Base-by-base conservation (phyloP, 2,797 vertebrate species). In the Tragopan temminckii region DNA sequence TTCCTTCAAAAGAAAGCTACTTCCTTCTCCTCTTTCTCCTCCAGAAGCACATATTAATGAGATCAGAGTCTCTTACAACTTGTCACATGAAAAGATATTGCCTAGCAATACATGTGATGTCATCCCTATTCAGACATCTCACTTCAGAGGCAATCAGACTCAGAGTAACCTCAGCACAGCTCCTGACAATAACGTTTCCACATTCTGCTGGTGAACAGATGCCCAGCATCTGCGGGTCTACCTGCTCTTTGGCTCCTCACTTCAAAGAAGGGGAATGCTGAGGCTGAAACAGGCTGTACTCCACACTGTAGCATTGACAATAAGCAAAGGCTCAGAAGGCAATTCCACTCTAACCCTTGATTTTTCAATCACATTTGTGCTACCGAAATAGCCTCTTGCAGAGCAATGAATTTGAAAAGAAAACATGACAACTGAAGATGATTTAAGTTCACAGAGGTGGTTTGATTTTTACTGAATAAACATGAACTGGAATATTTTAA, bases 381-480 rank as follows among this genome's bases (percentile, higher is more conserved):
- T 52, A 19, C 31, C 67, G 50, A 61, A 88, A 64, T 5, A 45
- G 15, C 13, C 24, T 55, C 7, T n/a, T 46, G 13, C n/a, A 16
- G 89, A 89, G 85, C 35, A 79, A 69, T 11, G 50, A 66, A 84
- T 79, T 66, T 79, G 13, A 20, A 80, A 88, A 50, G 48, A 86
- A 88, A 92, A 58, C 8, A 15, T 9, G 5, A 46, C 40, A 25
- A 66, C 19, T 86, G 66, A 86, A 92, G 42, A 7, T 58, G 25
- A 43, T 79, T 75, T 86, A 81, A 91, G n/a, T 16, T 61, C 24
- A 23, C 15, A 7, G 25, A 59, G 33, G 35, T 14, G 3, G 14
- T 33, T 80, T 77, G 74, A 88, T 90, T 90, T 63, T 55, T 11
- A 50, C 31, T 63, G 31, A 85, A 71, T 57, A 83, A 93, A 50